These are phyloP conservation scores for Lasiurus cinereus DNA, from an alignment of 2,113 vertebrate genomes.

Conservation along the genomic window DNA sequence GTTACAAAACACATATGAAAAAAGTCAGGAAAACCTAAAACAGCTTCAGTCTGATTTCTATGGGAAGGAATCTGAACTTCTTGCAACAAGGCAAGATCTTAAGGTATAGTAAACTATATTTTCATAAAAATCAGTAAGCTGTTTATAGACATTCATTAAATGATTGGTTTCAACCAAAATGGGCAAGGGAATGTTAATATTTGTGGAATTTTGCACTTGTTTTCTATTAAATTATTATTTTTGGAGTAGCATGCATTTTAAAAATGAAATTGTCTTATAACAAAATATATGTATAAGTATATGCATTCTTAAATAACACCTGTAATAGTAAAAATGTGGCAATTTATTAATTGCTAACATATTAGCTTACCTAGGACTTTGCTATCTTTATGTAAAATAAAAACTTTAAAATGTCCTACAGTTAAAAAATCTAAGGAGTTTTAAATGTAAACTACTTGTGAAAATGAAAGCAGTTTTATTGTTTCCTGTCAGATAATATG, in stretches of 20 bases:
- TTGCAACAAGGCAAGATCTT: conserved; percentile 95
- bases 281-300: background rate
- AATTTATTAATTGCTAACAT: background rate
- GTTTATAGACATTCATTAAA: conserved; percentile 36
- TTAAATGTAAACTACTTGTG: conserved; percentile 34
- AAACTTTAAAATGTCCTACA: background rate
- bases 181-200: conserved; percentile 26
- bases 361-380: background rate
- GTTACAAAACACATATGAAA: conserved; percentile 89
- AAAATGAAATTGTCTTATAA: background rate
- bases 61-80: conserved; percentile 96
- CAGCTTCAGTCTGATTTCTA: conserved; percentile 95
- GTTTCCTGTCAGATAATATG: background rate
- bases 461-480: conserved; percentile 29
- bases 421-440: conserved; percentile 31
- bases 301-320: conserved; percentile 43
- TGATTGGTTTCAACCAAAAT: background rate
- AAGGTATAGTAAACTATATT: conserved; percentile 88
- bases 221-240: conserved; percentile 48
- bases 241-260: conserved; percentile 12
- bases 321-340: conserved; percentile 18
- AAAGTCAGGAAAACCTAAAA: conserved; percentile 88
- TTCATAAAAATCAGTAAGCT: background rate
- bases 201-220: conserved; percentile 18
- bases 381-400: conserved; percentile 13